These are phyloP conservation scores for Hyperoplus lanceolatus DNA, from an alignment of 2,797 vertebrate species.

Conservation along the genomic window DNA sequence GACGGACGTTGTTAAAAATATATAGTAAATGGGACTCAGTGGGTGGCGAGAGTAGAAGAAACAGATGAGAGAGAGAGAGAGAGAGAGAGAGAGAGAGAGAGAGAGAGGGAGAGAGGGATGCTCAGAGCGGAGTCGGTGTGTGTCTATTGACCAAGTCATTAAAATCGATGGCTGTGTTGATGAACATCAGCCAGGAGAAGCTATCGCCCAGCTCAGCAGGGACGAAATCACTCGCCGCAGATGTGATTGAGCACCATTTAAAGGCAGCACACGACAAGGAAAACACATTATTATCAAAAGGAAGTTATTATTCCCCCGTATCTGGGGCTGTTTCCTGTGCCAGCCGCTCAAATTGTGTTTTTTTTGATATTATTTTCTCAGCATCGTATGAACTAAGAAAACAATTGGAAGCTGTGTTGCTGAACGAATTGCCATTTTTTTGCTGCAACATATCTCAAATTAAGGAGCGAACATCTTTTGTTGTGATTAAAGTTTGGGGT, in stretches of 20 bases:
- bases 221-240: constrained; percentile 38
- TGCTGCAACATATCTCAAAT: constrained; percentile 17
- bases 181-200: constrained; percentile 71
- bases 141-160: constrained; percentile 79
- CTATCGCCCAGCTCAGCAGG: constrained; percentile 64
- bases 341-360: constrained; percentile 9
- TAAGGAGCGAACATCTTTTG: constrained; percentile 7
- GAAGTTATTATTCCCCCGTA: constrained; percentile 44
- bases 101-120: constrained; percentile 48
- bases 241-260: constrained; percentile 61
- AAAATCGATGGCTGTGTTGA: constrained; percentile 75
- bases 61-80: constrained; percentile 15
- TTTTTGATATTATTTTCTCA: constrained; percentile 32
- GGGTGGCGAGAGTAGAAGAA: constrained; percentile 31
- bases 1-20: constrained; percentile 33
- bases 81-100: constrained; percentile 44
- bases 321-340: not conserved
- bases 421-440: not conserved
- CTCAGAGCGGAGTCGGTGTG: constrained; percentile 55
- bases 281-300: constrained; percentile 52
- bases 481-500: constrained; percentile 33
- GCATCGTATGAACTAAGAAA: not conserved
- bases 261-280: constrained; percentile 40
- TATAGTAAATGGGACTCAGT: not conserved
- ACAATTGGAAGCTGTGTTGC: not conserved